These are phyloP conservation scores for Parascotia fuliginaria DNA, from an alignment of 2,888 invertebrate species.

Conservation along the genomic window DNA sequence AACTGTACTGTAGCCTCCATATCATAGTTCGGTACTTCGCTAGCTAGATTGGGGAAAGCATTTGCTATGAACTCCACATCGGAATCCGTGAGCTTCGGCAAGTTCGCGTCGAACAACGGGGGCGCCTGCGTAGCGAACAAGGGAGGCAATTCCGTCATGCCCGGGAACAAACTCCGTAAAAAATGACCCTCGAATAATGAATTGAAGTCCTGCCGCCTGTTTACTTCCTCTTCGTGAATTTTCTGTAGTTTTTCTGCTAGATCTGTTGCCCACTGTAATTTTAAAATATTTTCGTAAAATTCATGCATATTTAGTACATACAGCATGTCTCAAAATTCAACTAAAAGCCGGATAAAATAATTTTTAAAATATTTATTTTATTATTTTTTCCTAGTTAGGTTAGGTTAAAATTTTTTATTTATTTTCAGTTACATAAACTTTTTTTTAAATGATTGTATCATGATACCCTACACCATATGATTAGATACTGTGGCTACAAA, in stretches of 20 bases:
- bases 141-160: constrained; percentile 94
- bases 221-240: constrained; percentile 94
- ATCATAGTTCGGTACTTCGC: constrained; percentile 88
- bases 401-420: no score
- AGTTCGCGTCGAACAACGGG: constrained; percentile 89
- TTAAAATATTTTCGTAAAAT: no score
- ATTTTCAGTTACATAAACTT: no score
- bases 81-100: constrained; percentile 87
- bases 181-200: constrained; percentile 93
- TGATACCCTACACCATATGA: no score
- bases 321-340: no score
- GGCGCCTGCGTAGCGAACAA: constrained; percentile 93
- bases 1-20: constrained; percentile 90
- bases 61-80: constrained; percentile 88
- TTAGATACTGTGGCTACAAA: no score
- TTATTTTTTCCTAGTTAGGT: no score
- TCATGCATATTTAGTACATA: no score
- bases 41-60: constrained; percentile 88
- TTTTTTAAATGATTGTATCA: no score
- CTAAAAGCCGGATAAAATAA: no score
- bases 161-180: constrained; percentile 94
- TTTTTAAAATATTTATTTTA: no score
- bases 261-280: constrained; percentile 92
- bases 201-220: constrained; percentile 91
- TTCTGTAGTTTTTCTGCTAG: constrained; percentile 91